These are phyloP conservation scores for Plecotus auritus DNA, from an alignment of 2,113 vertebrate species.

Conservation along the genomic window DNA sequence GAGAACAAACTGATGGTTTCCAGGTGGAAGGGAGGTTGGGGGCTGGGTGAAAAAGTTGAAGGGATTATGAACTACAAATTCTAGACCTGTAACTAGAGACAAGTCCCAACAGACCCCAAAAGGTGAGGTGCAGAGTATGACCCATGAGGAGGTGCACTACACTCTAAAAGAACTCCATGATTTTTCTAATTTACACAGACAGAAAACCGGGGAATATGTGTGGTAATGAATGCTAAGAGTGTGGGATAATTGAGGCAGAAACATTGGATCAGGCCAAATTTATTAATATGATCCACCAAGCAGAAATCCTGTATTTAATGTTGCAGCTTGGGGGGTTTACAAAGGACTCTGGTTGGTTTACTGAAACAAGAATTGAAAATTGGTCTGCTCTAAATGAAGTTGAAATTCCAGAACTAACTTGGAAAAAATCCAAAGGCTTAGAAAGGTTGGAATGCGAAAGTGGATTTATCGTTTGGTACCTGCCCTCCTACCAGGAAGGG, in stretches of 20 bases:
- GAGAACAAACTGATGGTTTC: not conserved
- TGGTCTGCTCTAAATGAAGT: not conserved
- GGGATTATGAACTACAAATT: not conserved
- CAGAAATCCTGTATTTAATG: not conserved
- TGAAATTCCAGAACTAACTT: not conserved
- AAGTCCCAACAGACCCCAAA: too few relatives aligned
- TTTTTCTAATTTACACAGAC: not conserved
- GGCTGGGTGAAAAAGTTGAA: not conserved
- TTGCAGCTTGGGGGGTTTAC: not conserved
- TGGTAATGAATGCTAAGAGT: not conserved
- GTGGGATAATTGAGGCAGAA: not conserved
- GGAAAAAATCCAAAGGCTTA: not conserved
- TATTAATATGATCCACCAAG: not conserved
- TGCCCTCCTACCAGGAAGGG: not conserved
- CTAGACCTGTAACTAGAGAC: too few relatives aligned
- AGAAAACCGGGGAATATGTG: too few relatives aligned
- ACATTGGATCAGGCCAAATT: not conserved
- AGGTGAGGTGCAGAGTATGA: too few relatives aligned
- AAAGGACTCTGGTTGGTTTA: not conserved
- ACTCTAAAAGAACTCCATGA: not conserved
- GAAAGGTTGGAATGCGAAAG: not conserved
- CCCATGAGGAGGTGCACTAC: not conserved
- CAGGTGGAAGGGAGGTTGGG: not conserved
- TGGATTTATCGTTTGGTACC: not conserved
- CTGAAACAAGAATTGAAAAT: not conserved